These are phyloP conservation scores for Cristatella mucedo DNA, from an alignment of 2,888 invertebrate genomes.

Conservation along the genomic window DNA sequence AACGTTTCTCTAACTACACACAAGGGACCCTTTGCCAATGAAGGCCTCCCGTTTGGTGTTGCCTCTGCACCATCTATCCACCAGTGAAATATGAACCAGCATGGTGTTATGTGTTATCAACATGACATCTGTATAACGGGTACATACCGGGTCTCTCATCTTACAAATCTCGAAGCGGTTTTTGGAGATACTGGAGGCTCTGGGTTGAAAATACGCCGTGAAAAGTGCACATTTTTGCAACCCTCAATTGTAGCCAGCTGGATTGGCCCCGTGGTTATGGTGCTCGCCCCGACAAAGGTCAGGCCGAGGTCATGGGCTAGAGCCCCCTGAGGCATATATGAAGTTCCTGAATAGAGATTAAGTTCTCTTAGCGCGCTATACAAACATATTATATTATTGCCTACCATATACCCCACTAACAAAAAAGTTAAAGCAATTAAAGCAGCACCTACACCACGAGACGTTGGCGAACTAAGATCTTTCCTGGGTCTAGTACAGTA, in stretches of 20 bases:
- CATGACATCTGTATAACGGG: conserved; percentile 13
- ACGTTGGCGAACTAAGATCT: neutral
- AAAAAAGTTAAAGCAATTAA: conserved; percentile 10
- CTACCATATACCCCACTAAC: conserved; percentile 4
- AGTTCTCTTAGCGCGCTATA: too few species aligned
- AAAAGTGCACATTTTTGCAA: conserved; percentile 10
- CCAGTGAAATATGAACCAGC: conserved; percentile 14
- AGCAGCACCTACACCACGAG: neutral
- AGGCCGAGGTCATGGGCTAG: too few species aligned
- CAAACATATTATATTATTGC: neutral
- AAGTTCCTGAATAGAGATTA: too few species aligned
- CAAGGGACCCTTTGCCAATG: too few species aligned
- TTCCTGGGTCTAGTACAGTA: neutral
- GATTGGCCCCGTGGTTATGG: conserved; percentile 7
- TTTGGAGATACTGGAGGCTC: conserved; percentile 3
- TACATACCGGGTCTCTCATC: neutral
- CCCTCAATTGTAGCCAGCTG: neutral
- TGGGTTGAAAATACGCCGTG: conserved; percentile 1
- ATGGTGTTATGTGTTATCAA: conserved; percentile 5
- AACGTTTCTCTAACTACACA: conserved; percentile 13
- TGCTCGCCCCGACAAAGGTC: too few species aligned
- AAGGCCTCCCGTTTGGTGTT: conserved; percentile 14
- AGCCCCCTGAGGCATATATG: too few species aligned
- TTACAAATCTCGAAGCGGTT: conserved; percentile 1
- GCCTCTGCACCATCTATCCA: conserved; percentile 15